Evolutionary conservation across 2,113 vertebrate species (phyloP).

Genomic region (Oreocharis arfaki): DNA sequence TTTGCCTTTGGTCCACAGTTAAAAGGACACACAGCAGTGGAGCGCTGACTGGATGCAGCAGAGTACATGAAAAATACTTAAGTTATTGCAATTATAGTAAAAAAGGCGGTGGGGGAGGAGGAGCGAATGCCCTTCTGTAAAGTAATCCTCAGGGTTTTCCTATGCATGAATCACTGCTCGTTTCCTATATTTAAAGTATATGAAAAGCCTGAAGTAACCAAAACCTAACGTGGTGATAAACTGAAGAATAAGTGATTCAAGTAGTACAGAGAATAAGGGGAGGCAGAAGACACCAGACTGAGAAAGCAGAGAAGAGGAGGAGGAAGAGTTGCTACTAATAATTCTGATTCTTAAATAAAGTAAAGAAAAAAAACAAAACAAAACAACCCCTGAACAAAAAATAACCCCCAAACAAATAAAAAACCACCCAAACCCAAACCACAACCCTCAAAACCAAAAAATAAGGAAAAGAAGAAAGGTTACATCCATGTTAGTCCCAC

Average conservation of each 20-base stretch:
- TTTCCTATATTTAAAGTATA: constrained; percentile 69
- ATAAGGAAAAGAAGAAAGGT: constrained; percentile 49
- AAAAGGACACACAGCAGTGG: constrained; percentile 75
- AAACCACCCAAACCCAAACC: background rate
- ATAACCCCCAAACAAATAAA: background rate
- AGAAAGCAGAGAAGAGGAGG: constrained; percentile 43
- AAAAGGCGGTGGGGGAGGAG: constrained; percentile 44
- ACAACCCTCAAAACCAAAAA: background rate
- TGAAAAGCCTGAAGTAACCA: constrained; percentile 66
- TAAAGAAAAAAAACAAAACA: background rate
- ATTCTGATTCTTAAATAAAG: constrained; percentile 66
- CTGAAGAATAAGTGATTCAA: constrained; percentile 42
- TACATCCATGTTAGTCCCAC: constrained; percentile 86
- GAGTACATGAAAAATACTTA: constrained; percentile 68
- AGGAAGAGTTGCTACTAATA: constrained; percentile 72
- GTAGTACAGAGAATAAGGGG: constrained; percentile 49
- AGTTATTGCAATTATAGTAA: constrained; percentile 81
- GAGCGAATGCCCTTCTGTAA: constrained; percentile 59
- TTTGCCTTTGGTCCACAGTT: constrained; percentile 80
- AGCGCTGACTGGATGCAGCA: constrained; percentile 69
- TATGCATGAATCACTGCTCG: constrained; percentile 33
- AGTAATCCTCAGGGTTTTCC: constrained; percentile 61
- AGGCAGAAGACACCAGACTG: constrained; percentile 16
- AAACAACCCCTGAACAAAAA: background rate
- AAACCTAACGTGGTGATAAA: constrained; percentile 49